phyloP scores from a whole-genome alignment of 30 jellyfish, hydroid and myxozoan genomes.

The Aurelia aurita complex sp. Pacific region DNA sequence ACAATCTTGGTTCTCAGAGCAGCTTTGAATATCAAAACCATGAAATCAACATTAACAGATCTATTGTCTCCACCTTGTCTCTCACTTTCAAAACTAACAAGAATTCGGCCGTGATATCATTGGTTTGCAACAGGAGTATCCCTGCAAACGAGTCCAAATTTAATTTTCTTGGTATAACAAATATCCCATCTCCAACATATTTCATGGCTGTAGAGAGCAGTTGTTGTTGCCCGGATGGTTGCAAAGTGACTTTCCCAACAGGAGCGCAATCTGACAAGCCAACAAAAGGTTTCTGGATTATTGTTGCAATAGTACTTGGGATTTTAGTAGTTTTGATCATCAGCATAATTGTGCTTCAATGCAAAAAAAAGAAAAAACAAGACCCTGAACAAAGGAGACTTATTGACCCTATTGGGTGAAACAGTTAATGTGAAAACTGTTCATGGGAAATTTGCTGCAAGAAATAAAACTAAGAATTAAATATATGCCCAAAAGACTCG shows the following conservation, averaged over 20 bases:
- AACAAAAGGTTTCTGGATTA: slow-evolving; percentile 38
- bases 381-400: slow-evolving; percentile 31
- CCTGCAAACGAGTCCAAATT: slow-evolving; percentile 46
- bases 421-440: too few species aligned
- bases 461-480: too few species aligned
- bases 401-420: neutral
- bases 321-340: slow-evolving; percentile 3
- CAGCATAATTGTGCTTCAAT: neutral
- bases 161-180: slow-evolving; percentile 22
- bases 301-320: slow-evolving; percentile 27
- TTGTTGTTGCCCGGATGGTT: slow-evolving; percentile 62
- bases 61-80: slow-evolving; percentile 25
- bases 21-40: neutral
- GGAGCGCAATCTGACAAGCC: neutral
- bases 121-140: slow-evolving; percentile 44
- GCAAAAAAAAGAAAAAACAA: neutral
- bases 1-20: slow-evolving; percentile 41
- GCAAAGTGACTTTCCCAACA: slow-evolving; percentile 36
- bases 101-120: slow-evolving; percentile 28
- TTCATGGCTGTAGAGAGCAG: slow-evolving; percentile 41
- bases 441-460: too few species aligned
- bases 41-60: neutral
- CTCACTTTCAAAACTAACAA: slow-evolving; percentile 11
- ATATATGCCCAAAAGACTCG: too few species aligned
- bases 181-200: slow-evolving; percentile 18